Evolutionary conservation across 2,113 vertebrate genomes (phyloP).

Genomic region (Pionites leucogaster): DNA sequence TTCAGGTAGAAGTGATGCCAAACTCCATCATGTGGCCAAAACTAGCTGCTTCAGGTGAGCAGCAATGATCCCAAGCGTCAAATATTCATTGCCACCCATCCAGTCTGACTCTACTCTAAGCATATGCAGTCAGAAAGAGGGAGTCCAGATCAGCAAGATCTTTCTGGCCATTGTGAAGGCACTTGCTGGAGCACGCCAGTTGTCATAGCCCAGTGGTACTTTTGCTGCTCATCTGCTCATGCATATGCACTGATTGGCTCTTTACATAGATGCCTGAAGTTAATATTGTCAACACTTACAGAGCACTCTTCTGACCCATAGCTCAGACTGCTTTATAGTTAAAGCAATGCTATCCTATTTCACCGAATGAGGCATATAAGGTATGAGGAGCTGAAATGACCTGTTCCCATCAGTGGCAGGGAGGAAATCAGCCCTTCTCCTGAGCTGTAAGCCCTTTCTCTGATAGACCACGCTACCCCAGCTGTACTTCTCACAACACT

Average conservation of each 20-base stretch:
- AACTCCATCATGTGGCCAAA: not conserved
- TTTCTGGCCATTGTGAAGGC: not conserved
- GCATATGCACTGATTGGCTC: not conserved
- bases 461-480: not conserved
- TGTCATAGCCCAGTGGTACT: not conserved
- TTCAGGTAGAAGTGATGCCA: accelerated
- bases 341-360: not conserved
- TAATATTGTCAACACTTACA: not conserved
- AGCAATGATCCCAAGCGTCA: not conserved
- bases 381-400: not conserved
- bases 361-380: not conserved
- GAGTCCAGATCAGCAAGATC: not conserved
- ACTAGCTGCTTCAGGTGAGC: not conserved
- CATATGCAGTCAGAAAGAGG: not conserved
- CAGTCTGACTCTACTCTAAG: not conserved
- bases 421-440: not conserved
- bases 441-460: not conserved
- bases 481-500: not conserved
- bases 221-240: not conserved
- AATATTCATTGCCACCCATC: not conserved
- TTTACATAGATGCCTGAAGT: not conserved
- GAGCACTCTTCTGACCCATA: not conserved
- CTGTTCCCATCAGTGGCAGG: not conserved
- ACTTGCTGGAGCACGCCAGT: accelerated
- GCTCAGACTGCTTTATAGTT: not conserved